phyloP scores from a whole-genome alignment of 2,797 vertebrate species.

The Brachyalestes nurse region DNA sequence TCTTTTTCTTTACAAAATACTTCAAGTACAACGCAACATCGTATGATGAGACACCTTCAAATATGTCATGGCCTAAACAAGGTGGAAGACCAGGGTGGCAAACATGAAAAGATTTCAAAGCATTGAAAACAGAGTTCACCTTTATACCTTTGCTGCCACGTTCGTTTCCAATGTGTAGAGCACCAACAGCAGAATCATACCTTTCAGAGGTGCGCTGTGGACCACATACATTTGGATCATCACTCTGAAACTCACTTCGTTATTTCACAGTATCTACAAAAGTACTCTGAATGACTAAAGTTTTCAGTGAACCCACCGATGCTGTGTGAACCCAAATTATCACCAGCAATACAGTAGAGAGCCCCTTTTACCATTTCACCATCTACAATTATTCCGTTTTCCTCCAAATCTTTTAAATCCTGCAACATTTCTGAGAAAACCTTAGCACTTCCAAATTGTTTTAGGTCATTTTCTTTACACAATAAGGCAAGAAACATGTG shows the following conservation, averaged over 20 bases:
- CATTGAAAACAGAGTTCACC: slow-evolving; percentile 11
- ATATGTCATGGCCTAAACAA: slow-evolving; percentile 45
- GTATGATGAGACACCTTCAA: slow-evolving; percentile 21
- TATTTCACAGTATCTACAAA: slow-evolving; percentile 25
- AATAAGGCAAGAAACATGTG: slow-evolving; percentile 9
- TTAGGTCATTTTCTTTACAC: not conserved
- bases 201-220: slow-evolving; percentile 37
- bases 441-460: slow-evolving; percentile 7
- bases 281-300: slow-evolving; percentile 5
- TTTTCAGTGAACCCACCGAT: slow-evolving; percentile 26
- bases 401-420: not conserved
- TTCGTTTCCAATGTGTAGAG: not conserved
- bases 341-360: slow-evolving; percentile 12
- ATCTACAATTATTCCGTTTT: slow-evolving; percentile 6
- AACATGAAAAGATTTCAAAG: slow-evolving; percentile 9
- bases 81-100: slow-evolving; percentile 20
- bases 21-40: slow-evolving; percentile 29
- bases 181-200: not conserved
- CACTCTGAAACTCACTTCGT: slow-evolving; percentile 35
- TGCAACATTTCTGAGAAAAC: slow-evolving; percentile 19
- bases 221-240: slow-evolving; percentile 29
- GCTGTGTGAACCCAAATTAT: not conserved
- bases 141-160: not conserved
- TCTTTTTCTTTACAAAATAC: slow-evolving; percentile 40
- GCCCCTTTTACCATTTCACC: not conserved